Conservation (phyloP, 2,113 vertebrate genomes). For the Gallinago undulata region DNA sequence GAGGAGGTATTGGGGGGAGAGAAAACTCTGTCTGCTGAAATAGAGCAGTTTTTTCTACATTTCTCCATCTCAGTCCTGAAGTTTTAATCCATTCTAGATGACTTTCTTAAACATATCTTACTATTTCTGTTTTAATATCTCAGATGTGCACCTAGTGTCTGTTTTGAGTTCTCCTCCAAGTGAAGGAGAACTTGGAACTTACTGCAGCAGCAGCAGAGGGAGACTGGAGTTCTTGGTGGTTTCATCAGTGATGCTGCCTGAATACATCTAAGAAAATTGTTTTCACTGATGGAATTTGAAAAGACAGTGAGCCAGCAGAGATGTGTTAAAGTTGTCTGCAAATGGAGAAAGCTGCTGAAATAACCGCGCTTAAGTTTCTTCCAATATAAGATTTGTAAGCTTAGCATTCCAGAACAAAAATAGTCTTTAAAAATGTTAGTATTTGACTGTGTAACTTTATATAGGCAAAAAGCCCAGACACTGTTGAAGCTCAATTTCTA, state of each 20-base stretch:
- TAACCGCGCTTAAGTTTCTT: not conserved
- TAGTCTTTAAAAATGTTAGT: not conserved
- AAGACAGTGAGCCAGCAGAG: not conserved
- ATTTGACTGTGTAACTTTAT: not conserved
- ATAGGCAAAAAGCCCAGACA: not conserved
- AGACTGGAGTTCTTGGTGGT: not conserved
- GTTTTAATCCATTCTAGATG: not conserved
- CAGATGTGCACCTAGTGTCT: not conserved
- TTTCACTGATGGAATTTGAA: not conserved
- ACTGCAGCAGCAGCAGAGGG: not conserved
- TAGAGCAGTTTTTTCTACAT: not conserved
- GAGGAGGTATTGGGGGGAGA: rapidly evolving
- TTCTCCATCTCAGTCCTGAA: not conserved
- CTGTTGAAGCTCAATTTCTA: not conserved
- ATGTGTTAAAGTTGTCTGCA: not conserved
- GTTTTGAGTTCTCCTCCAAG: not conserved
- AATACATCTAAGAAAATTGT: not conserved
- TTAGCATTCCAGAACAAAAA: not conserved
- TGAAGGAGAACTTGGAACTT: not conserved
- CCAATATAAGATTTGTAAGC: not conserved
- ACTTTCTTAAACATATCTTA: not conserved
- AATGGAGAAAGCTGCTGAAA: not conserved
- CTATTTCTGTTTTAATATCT: not conserved
- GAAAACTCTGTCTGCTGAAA: not conserved
- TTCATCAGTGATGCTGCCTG: not conserved